Percentiles rank a stretch among this genome's conserved stretches.
These are phyloP conservation scores for Acromyrmex echinatior DNA, from an alignment of 1,140 invertebrate genomes.

Conservation along the genomic window DNA sequence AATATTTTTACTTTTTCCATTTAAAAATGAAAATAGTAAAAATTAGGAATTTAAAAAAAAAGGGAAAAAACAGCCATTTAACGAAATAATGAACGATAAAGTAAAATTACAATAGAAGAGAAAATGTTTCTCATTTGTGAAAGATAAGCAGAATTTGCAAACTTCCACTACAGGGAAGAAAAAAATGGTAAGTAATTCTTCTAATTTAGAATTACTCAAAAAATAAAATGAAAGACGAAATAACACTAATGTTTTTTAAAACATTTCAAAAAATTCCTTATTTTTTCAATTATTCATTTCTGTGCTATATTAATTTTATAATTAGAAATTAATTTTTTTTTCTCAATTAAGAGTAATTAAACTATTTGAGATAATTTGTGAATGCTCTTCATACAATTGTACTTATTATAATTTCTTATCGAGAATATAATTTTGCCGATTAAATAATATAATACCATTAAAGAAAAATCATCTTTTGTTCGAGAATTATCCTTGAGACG, in stretches of 20 bases:
- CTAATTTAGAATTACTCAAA: background rate
- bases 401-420: background rate
- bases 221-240: background rate
- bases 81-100: background rate
- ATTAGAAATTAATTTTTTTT: background rate
- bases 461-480: slow-evolving; percentile 18
- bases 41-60: background rate
- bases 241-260: background rate
- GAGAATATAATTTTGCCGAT: background rate
- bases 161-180: background rate
- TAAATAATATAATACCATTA: background rate
- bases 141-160: background rate
- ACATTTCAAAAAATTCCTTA: background rate
- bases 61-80: background rate
- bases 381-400: background rate
- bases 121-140: background rate
- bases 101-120: background rate
- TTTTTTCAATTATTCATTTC: background rate
- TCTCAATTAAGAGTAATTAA: background rate
- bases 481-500: slow-evolving; percentile 10
- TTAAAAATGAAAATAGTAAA: background rate
- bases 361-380: background rate
- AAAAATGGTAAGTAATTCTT: slow-evolving; percentile 46
- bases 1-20: slow-evolving; percentile 5
- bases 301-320: slow-evolving; percentile 6